A percentile compares a stretch with the other conserved stretches of the same genome.
phyloP scores from a whole-genome alignment of 2,113 vertebrate genomes.

The Nicator chloris region DNA sequence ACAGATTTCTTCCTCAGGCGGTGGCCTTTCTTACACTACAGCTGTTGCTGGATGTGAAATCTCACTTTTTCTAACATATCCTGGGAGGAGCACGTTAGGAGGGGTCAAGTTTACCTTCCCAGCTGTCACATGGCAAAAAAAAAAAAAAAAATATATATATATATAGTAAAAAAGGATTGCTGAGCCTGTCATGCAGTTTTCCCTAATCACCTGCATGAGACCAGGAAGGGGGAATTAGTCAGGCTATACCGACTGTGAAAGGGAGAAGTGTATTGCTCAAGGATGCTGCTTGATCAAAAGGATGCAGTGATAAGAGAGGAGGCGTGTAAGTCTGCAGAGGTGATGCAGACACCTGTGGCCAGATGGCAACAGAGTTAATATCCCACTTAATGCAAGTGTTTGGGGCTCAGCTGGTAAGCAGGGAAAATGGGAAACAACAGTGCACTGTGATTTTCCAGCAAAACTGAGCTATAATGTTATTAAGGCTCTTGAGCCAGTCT shows the following conservation, averaged over 20 bases:
- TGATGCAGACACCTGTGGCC: conserved; percentile 3
- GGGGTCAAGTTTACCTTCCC: background rate
- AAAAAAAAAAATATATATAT: background rate
- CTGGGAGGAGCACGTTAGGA: background rate
- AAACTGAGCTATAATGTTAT: background rate
- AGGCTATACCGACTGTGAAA: conserved; percentile 15
- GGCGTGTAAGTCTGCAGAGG: background rate
- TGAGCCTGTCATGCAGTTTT: background rate
- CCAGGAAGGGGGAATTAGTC: background rate
- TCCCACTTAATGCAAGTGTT: background rate
- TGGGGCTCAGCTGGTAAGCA: background rate
- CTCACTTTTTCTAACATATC: background rate
- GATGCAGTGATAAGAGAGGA: conserved; percentile 31
- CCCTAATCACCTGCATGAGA: background rate
- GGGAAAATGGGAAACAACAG: conserved; percentile 6
- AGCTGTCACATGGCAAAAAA: background rate
- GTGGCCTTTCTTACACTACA: background rate
- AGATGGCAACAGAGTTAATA: background rate
- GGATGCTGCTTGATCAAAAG: conserved; percentile 64
- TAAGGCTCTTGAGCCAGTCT: background rate
- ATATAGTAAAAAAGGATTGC: background rate
- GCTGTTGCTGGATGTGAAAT: background rate
- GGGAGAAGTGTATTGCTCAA: background rate
- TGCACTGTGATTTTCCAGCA: background rate
- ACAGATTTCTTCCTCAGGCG: conserved; percentile 13